Evolutionary conservation across 35 echinoderm and acorn worm genomes (phyloP), one percentile per base, ranked within the genome.

Genomic region (Ptychodera flava): DNA sequence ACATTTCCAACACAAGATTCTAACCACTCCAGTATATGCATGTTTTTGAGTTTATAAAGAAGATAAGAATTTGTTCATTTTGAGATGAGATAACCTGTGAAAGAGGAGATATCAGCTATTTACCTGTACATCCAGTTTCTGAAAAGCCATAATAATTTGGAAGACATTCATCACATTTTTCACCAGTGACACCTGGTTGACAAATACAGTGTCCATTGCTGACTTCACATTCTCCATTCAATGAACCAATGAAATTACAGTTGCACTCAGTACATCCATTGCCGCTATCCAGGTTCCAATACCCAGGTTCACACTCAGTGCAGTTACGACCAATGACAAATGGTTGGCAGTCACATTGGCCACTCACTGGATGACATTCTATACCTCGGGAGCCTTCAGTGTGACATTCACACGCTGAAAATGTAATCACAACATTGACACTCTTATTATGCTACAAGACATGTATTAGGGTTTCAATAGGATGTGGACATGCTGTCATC

Each of bases 261-360:
- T 85, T 86, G 38, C 95, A 97, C 0, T 89, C 38, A 81, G 90
- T 85, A 33, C 95, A 97, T 30, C 95, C 95, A 0, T 83, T 87
- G 36, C 95, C 95, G 32, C 95, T 97, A 38, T 88, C 37, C 27
- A 97, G 90, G 88, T 97, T 88, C 92, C 92, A 97, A 53, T 97
- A 97, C 10, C 92, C 86, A 16, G 85, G 35, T 27, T 86, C 35
- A 78, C 95, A 97, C 86, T 92, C 82, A 85, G 81, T 89, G 36
- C 95, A 97, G 75, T 97, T 84, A 36, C 85, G 87, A 0, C 95
- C 95, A 0, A n/a, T 45, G 15, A 97, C 95, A 35, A 85, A 81
- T 0, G 87, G 87, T 76, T 88, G 33, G 83, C 95, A 97, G 14
- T 82, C 37, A 35, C 95, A 97, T 36, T 90, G 53, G 22, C 95